phyloP scores from a whole-genome alignment of 2,113 vertebrate genomes.

The Lipophrys pholis region DNA sequence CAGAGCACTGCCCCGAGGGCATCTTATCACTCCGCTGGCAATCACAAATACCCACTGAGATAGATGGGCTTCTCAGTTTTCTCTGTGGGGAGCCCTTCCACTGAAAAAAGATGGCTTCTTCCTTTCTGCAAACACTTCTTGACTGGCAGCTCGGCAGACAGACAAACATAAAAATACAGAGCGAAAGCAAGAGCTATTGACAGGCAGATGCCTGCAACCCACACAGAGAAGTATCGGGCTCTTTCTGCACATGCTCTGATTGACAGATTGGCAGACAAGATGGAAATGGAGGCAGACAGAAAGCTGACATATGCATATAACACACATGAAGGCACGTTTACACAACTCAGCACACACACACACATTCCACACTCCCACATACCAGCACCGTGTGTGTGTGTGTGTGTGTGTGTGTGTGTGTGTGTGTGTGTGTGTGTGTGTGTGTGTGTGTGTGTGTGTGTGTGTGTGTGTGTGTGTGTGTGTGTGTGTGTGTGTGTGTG shows the following conservation, averaged over 20 bases:
- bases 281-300: conserved; percentile 54
- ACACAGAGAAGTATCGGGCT: conserved; percentile 57
- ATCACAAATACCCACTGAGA: conserved; percentile 75
- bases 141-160: conserved; percentile 72
- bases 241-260: conserved; percentile 47
- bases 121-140: conserved; percentile 57
- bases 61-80: conserved; percentile 62
- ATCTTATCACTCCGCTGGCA: conserved; percentile 74
- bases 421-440: not conserved
- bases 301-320: conserved; percentile 63
- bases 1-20: conserved; percentile 64
- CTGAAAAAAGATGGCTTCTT: conserved; percentile 57
- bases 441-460: not conserved
- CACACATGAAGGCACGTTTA: conserved; percentile 21
- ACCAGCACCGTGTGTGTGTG: not conserved
- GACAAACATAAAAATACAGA: conserved; percentile 69
- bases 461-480: not conserved
- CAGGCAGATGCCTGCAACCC: conserved; percentile 71
- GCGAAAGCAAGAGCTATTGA: conserved; percentile 66
- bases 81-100: conserved; percentile 70
- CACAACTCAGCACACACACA: not conserved
- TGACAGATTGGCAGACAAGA: conserved; percentile 72
- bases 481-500: not conserved
- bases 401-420: not conserved
- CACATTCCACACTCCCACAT: conserved; percentile 28